Base-by-base conservation (phyloP, 2,113 vertebrate species). In the Crocuta crocuta region DNA sequence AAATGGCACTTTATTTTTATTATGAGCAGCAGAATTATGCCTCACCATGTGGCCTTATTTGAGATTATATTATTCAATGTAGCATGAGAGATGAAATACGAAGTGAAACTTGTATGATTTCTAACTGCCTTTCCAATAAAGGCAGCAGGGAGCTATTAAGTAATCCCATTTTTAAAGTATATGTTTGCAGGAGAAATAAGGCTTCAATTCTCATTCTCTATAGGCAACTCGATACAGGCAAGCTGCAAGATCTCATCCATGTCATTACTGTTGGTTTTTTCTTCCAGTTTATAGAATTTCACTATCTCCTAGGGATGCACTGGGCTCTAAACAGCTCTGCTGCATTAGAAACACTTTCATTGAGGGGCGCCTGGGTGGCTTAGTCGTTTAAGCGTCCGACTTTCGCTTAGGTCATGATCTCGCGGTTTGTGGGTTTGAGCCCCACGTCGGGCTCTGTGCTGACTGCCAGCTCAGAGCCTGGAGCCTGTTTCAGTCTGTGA, bases 121-220 rank as follows among this genome's bases (percentile, higher is more conserved):
- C 73, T 89, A 91, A 95, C 55, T 92, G 74, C 53, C 28, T 96
- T 92, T 94, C 90, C 53, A 58, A 87, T 84, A 71, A 95, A 61
- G 79, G 76, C 68, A 89, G n/a, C 89, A 88, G 61, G 82, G 50
- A 86, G 15, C 43, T 70, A 90, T 74, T 82, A 88, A 66, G 78
- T 7, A 39, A 90, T 94, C 24, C 31, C 50, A 81, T 90, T 88
- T 43, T 88, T 39, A 76, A 95, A 89, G n/a, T 73, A 7, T 61
- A 43, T 94, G 11, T 45, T 92, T 80, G 58, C 48, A 89, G 48
- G 33, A 35, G n/a, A 92, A 95, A 89, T 68, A 55, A 74, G 17
- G n/a, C 21, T 92, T 33, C n/a, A 35, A 4, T 86, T 4, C 26
- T 84, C 28, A 26, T 10, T 79, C 23, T 61, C 5, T 71, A 33